Evolutionary conservation across 2,113 vertebrate genomes (phyloP), one percentile per base, ranked within the genome.

Genomic region (Epinephelus fuscoguttatus): DNA sequence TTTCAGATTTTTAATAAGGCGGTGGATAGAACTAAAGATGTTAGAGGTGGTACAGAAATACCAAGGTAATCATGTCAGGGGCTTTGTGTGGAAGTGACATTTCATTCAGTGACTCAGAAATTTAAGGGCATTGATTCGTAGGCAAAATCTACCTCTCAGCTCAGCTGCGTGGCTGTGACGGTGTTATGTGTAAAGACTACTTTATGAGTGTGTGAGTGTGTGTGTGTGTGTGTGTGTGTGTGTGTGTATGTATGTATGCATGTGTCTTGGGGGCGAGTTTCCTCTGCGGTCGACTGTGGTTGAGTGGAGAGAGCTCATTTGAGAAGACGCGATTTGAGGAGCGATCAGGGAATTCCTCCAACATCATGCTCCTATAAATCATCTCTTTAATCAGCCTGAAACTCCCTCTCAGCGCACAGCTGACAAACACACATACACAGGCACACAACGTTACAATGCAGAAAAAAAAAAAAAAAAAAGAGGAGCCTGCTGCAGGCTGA

Each of bases 371-470:
- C 85, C 86, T 85, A 94, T 94, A 94, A 94, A 94, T 94, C 93
- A 94, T 92, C 84, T 92, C 90, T 92, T 93, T 92, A 94, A 94
- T 92, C 91, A 92, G 91, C 91, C 92, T 88, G 89, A 92, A 93
- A 94, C 87, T 86, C 75, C 71, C 89, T 85, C 84, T 82, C 72
- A 81, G 80, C 47, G 57, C 78, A 77, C 89, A 86, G 86, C 85
- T 90, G 85, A 89, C 83, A 89, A 86, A 92, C 80, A 84, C 76
- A 85, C 69, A 80, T 55, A 82, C 56, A 88, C 80, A 88, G 33
- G 78, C 78, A 82, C 84, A 84, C 77, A 82, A 62, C 19, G 13
- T 84, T 76, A 86, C 56, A 69, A 87, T 89, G 78, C 86, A 80
- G 69, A 78, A 73, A 52, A 50, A 37, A 69, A 5, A 72, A 71